Conservation (phyloP, 2,888 invertebrate species). For the Litoditis marina region DNA sequence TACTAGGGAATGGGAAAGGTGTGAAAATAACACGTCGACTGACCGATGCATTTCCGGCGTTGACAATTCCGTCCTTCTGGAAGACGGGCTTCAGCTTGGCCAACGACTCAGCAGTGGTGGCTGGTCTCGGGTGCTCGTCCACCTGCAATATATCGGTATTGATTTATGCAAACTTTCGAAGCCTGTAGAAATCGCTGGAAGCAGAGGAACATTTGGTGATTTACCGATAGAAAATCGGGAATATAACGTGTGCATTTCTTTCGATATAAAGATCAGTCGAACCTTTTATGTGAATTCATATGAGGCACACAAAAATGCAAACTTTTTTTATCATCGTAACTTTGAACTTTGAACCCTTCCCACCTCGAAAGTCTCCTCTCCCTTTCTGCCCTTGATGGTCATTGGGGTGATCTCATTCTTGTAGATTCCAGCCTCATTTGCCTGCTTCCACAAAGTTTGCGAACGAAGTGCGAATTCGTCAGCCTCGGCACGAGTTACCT, state of each 20-base stretch:
- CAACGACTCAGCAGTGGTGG: slow-evolving; percentile 80
- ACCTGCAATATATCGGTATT: slow-evolving; percentile 61
- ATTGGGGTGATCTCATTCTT: slow-evolving; percentile 85
- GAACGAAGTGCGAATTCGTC: slow-evolving; percentile 83
- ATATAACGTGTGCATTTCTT: too few relatives aligned
- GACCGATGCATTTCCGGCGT: slow-evolving; percentile 59
- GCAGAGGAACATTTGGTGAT: too few relatives aligned
- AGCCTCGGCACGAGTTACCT: slow-evolving; percentile 77
- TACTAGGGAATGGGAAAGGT: background rate
- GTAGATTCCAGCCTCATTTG: slow-evolving; percentile 82
- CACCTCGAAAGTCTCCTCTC: slow-evolving; percentile 71
- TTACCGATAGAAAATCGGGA: too few relatives aligned
- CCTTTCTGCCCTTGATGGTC: slow-evolving; percentile 75
- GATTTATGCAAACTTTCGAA: too few relatives aligned
- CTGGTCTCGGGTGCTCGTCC: slow-evolving; percentile 88
- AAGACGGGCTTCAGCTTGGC: slow-evolving; percentile 73
- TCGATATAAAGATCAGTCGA: too few relatives aligned
- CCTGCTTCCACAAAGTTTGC: slow-evolving; percentile 79
- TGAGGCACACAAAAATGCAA: too few relatives aligned
- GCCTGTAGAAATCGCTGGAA: too few relatives aligned
- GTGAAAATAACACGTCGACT: background rate
- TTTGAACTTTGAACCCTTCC: background rate
- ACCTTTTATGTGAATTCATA: too few relatives aligned
- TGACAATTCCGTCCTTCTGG: slow-evolving; percentile 59
- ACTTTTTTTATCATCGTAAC: too few relatives aligned